Evolutionary conservation across 2,113 vertebrate species (phyloP).

Genomic region (Sprattus sprattus): DNA sequence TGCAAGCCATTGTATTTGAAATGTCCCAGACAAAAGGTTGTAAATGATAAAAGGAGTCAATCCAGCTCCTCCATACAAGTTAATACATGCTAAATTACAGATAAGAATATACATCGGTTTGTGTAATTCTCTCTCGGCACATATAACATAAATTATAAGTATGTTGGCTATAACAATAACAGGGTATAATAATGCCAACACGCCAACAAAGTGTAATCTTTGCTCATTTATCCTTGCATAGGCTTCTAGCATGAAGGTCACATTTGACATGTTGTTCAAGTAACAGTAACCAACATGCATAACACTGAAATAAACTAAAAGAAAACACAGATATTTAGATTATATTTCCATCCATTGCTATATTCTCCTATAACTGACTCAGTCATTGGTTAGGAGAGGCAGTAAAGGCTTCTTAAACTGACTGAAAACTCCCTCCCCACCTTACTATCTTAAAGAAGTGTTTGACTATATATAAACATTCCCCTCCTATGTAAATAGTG

Average conservation of each 20-base stretch:
- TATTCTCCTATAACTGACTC: too few relatives aligned
- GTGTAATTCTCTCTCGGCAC: conserved; percentile 33
- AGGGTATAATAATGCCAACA: conserved; percentile 25
- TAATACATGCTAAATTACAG: conserved; percentile 42
- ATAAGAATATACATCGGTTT: conserved; percentile 45
- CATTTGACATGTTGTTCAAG: not conserved
- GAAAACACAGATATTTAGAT: too few relatives aligned
- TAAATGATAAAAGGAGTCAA: conserved; percentile 35
- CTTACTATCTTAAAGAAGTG: too few relatives aligned
- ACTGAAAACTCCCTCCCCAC: too few relatives aligned
- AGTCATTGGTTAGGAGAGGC: too few relatives aligned
- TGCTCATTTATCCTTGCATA: conserved; percentile 29
- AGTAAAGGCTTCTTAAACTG: too few relatives aligned
- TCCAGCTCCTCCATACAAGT: conserved; percentile 34
- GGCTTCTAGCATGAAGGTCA: conserved; percentile 25
- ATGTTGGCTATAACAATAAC: conserved; percentile 25
- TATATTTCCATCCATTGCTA: too few relatives aligned
- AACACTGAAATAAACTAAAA: too few relatives aligned
- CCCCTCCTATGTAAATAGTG: too few relatives aligned
- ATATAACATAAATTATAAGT: conserved; percentile 32
- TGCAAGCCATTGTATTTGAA: conserved; percentile 38
- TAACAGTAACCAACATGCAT: too few relatives aligned
- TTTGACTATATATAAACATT: too few relatives aligned
- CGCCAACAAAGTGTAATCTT: conserved; percentile 18
- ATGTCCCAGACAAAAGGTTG: conserved; percentile 33